A percentile compares a stretch with the other conserved stretches of the same genome.
Conservation (phyloP, 2,113 vertebrate species). For the Chloebia gouldiae region DNA sequence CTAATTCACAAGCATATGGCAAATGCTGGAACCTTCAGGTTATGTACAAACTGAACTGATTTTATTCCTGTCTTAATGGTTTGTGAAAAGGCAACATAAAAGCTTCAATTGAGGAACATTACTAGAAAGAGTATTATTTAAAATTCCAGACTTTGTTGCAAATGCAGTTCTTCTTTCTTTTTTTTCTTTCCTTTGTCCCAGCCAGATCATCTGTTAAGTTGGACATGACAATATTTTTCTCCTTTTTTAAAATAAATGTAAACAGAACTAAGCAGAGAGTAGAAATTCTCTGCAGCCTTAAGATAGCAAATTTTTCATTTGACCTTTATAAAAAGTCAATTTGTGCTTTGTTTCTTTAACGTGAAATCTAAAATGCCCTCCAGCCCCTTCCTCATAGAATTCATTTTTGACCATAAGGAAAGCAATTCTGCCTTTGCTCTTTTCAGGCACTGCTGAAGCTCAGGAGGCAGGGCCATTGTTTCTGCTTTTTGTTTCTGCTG, state of each 20-base stretch:
- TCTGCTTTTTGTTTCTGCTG: background rate
- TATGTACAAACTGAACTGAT: background rate
- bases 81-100: background rate
- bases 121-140: background rate
- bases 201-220: background rate
- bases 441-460: conserved; percentile 25
- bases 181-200: background rate
- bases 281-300: conserved; percentile 16
- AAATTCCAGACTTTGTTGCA: background rate
- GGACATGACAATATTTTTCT: conserved; percentile 4
- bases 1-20: background rate
- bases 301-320: conserved; percentile 33
- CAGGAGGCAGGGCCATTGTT: background rate
- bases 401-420: conserved; percentile 3
- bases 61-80: background rate
- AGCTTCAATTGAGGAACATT: background rate
- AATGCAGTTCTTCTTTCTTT: background rate
- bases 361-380: conserved; percentile 13
- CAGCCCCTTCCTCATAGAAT: background rate
- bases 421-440: conserved; percentile 7
- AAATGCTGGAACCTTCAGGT: background rate
- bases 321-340: conserved; percentile 67
- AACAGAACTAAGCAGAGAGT: background rate
- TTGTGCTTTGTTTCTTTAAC: conserved; percentile 35
- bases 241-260: background rate